Evolutionary conservation across 2,797 vertebrate genomes (phyloP).

Genomic region (Gymnothorax javanicus): DNA sequence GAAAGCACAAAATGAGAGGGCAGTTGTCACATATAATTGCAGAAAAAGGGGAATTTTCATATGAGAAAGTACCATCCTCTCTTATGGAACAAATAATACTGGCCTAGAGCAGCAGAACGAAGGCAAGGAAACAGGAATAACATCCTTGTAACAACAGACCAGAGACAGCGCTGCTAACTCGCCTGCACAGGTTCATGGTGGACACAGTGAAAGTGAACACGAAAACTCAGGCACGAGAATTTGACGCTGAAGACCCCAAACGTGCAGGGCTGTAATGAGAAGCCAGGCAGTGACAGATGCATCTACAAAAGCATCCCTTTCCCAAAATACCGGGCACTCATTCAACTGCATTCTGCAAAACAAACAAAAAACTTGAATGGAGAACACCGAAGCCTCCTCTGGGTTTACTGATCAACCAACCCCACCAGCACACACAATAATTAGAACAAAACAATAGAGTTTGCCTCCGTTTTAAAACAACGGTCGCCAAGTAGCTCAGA

Average conservation of each 20-base stretch:
- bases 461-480: background rate
- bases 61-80: background rate
- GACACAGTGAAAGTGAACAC: too few relatives aligned
- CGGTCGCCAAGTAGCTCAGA: background rate
- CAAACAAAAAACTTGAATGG: background rate
- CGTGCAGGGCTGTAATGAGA: background rate
- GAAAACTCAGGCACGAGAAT: background rate
- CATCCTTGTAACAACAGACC: background rate
- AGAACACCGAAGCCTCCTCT: background rate
- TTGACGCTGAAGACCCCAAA: background rate
- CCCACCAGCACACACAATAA: background rate
- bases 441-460: background rate
- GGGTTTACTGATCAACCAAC: background rate
- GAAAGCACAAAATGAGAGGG: background rate
- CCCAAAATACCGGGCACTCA: background rate
- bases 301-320: background rate
- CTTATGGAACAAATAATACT: background rate
- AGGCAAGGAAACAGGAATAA: background rate
- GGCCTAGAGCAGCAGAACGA: background rate
- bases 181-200: background rate
- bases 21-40: background rate
- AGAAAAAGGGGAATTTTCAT: too few relatives aligned
- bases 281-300: background rate
- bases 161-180: background rate
- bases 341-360: background rate